A percentile compares a stretch with the other conserved stretches of the same genome.
Conservation (phyloP, 2,888 invertebrate species). For the Acholoe squamosa region DNA sequence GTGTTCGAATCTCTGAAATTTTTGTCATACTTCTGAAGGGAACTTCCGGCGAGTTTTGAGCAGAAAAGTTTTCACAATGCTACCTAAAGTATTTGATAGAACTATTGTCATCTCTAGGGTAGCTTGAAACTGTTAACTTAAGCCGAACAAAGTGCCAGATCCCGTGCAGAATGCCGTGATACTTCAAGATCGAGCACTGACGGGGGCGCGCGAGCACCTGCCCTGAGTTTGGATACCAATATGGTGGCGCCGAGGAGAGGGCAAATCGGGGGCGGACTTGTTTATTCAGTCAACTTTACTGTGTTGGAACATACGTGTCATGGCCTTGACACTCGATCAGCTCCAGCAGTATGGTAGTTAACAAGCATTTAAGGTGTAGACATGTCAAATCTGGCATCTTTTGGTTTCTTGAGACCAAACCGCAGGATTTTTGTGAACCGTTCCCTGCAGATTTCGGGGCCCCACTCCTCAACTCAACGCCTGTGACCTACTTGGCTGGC, state of each 20-base stretch:
- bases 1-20: conserved; percentile 83
- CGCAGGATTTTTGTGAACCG: too few relatives aligned
- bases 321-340: not conserved
- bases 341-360: not conserved
- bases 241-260: conserved; percentile 47
- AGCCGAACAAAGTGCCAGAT: not conserved
- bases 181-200: conserved; percentile 32
- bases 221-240: conserved; percentile 59
- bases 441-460: not conserved
- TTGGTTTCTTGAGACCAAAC: not conserved
- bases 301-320: not conserved
- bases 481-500: conserved; percentile 15
- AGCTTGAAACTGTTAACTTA: not conserved
- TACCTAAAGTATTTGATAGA: conserved; percentile 45
- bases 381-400: not conserved
- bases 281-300: conserved; percentile 31
- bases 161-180: not conserved
- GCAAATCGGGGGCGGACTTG: not conserved
- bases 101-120: not conserved
- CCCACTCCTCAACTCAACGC: not conserved
- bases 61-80: conserved; percentile 49
- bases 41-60: conserved; percentile 79
- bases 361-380: not conserved
- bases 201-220: conserved; percentile 50
- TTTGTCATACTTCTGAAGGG: conserved; percentile 82